phyloP scores from a whole-genome alignment of 1,140 invertebrate genomes.

The Ceratoteleas bidentatus region DNA sequence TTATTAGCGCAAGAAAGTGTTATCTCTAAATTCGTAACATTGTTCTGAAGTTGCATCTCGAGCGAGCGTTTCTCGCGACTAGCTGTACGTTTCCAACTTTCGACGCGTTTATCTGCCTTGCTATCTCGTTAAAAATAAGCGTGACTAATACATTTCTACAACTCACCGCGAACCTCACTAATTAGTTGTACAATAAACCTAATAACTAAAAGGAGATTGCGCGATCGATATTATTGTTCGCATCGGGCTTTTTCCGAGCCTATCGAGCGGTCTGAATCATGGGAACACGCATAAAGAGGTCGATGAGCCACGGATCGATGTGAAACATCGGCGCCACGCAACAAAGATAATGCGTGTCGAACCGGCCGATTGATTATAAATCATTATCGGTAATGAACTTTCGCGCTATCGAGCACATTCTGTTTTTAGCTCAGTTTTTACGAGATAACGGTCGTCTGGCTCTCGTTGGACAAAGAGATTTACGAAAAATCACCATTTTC shows the following conservation, averaged over 20 bases:
- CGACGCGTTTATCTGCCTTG: too few species aligned
- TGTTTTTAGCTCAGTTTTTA: too few species aligned
- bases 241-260: conserved; percentile 11
- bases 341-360: conserved; percentile 32
- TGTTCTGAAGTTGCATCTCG: too few species aligned
- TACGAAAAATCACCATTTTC: too few species aligned
- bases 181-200: conserved; percentile 45
- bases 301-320: conserved; percentile 39
- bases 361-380: conserved; percentile 26
- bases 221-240: conserved; percentile 30
- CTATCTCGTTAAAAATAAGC: conserved; percentile 20
- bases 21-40: too few species aligned
- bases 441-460: too few species aligned
- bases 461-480: too few species aligned
- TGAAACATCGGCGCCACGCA: conserved; percentile 27
- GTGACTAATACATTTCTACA: conserved; percentile 25
- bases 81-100: too few species aligned
- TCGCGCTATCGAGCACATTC: too few species aligned
- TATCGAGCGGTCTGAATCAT: conserved; percentile 16
- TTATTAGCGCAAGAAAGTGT: too few species aligned
- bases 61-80: too few species aligned
- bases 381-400: conserved; percentile 40
- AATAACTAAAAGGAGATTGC: conserved; percentile 27
- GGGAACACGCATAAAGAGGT: conserved; percentile 50
- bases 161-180: conserved; percentile 8